Conservation (phyloP, 2,113 vertebrate genomes). For the Pungitius pungitius region DNA sequence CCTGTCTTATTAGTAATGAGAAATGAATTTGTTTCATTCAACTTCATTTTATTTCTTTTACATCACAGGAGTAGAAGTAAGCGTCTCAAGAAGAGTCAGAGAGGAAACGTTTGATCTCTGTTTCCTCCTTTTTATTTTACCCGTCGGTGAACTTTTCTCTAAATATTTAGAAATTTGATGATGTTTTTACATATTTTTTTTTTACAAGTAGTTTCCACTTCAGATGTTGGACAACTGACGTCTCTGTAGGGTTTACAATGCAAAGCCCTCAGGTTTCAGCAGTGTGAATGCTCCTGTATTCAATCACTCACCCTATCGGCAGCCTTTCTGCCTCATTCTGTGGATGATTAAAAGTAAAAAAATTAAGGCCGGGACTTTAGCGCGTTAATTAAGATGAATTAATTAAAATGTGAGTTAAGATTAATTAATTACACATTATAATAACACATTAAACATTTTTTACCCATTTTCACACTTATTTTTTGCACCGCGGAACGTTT, state of each 20-base stretch:
- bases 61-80: constrained; percentile 89
- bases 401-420: no score
- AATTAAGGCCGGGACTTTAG: no score
- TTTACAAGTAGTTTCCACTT: background rate
- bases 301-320: background rate
- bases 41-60: constrained; percentile 30
- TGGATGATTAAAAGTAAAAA: background rate
- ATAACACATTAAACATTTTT: no score
- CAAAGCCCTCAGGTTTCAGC: background rate
- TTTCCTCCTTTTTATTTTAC: background rate
- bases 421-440: no score
- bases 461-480: no score
- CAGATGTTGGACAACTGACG: background rate
- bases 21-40: background rate
- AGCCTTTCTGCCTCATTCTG: background rate
- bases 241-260: background rate
- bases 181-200: background rate
- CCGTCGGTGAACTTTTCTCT: background rate
- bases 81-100: constrained; percentile 96
- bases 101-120: constrained; percentile 87
- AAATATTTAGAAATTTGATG: background rate
- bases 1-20: background rate
- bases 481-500: no score
- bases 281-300: background rate
- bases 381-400: no score